phyloP scores from a whole-genome alignment of 2,797 vertebrate species.

The Coregonus suidteri region DNA sequence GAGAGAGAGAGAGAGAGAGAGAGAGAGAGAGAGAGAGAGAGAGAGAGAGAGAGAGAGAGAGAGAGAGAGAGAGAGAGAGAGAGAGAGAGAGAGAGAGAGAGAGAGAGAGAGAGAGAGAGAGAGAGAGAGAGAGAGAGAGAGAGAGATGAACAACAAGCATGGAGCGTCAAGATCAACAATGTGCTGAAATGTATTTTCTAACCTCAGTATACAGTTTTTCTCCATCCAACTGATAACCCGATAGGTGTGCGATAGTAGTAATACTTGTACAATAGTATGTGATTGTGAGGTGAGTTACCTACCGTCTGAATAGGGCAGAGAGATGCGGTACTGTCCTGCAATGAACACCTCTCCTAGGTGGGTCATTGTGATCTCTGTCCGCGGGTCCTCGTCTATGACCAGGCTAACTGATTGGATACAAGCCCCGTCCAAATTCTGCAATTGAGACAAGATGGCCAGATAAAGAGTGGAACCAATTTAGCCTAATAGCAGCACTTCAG shows the following conservation, averaged over 20 bases:
- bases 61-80: too few relatives aligned
- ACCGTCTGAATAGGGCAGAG: constrained; percentile 92
- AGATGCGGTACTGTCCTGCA: constrained; percentile 91
- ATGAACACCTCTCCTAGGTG: constrained; percentile 89
- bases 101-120: too few relatives aligned
- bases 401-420: constrained; percentile 93
- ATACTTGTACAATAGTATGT: background rate
- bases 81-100: too few relatives aligned
- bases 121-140: too few relatives aligned
- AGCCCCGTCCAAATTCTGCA: constrained; percentile 89
- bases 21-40: too few relatives aligned
- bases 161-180: background rate
- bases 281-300: constrained; percentile 37
- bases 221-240: background rate
- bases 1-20: too few relatives aligned
- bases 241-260: background rate
- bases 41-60: too few relatives aligned
- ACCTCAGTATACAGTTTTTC: background rate
- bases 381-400: constrained; percentile 87
- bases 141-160: too few relatives aligned
- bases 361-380: constrained; percentile 91
- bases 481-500: constrained; percentile 31
- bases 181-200: background rate
- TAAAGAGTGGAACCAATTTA: background rate
- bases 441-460: constrained; percentile 48